Evolutionary conservation across 2,797 vertebrate species (phyloP), one percentile per base, ranked within the genome.

Genomic region (Pipistrellus kuhlii): DNA sequence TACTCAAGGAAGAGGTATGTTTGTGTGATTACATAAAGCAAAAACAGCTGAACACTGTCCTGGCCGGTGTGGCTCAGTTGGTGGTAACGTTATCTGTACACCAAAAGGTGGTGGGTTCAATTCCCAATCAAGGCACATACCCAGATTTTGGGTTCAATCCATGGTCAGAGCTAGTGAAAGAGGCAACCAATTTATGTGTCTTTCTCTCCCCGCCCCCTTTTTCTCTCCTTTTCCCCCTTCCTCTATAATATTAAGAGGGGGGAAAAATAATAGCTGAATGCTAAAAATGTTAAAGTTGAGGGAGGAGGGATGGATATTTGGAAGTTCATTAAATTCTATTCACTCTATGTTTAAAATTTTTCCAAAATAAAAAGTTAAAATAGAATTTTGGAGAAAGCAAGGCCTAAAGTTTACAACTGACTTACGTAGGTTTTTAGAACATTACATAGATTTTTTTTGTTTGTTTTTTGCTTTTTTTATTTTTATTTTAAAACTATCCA

Each of bases 381-480:
- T 68, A 69, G 86, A 91, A 11, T 55, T 69, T 81, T 66, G 68
- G 57, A 81, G 68, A 75, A 41, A 87, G 18, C 68, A 32, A 87
- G 48, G 2, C 68, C 71, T 53, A 41, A 86, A 89, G 32, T 25
- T 91, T 76, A 83, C 20, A 73, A 80, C 3, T 20, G 35, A 94
- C 76, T 77, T 92, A 92, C 51, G 6, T 72, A 25, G 23, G 77
- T 9, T 92, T 87, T 94, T 62, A 68, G 35, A 94, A 92, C 13
- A 85, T 75, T 93, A 92, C 30, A 73, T 20, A 69, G n/a, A 7
- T 57, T 78, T 83, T 66, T 21, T 78, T 41, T 68, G 2, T 38
- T 41, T 41, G n/a, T n/a, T 41, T 41, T 41, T 41, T 41, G 38
- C 6, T 41, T 41, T 41, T 6, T 41, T 41, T 41, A 6, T 4